A percentile compares a stretch with the other conserved stretches of the same genome.
Evolutionary conservation across 2,797 vertebrate genomes (phyloP).

Genomic region (Syndactyla subalaris): DNA sequence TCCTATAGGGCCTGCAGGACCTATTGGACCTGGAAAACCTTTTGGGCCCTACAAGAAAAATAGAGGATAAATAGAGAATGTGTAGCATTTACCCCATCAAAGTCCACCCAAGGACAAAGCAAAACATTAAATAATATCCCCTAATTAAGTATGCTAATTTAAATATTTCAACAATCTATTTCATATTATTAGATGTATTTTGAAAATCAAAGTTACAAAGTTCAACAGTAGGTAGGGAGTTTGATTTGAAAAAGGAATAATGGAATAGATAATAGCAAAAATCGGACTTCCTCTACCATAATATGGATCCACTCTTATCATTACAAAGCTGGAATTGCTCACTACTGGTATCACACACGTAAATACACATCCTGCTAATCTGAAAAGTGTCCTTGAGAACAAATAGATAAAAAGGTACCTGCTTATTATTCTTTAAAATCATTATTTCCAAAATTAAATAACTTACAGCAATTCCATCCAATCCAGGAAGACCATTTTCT

Average conservation of each 20-base stretch:
- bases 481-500: constrained; percentile 79
- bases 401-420: not conserved
- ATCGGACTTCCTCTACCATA: not conserved
- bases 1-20: constrained; percentile 69
- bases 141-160: not conserved
- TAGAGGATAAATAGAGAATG: not conserved
- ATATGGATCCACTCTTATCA: not conserved
- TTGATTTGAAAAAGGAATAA: not conserved
- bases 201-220: not conserved
- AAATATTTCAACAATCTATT: not conserved
- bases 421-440: not conserved
- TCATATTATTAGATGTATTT: not conserved
- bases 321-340: not conserved
- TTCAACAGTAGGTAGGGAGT: not conserved
- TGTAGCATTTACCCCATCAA: not conserved
- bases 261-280: not conserved
- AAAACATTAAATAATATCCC: not conserved
- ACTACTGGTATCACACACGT: not conserved
- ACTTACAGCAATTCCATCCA: constrained; percentile 84
- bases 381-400: not conserved
- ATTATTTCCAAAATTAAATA: not conserved
- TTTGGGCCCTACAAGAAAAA: constrained; percentile 67
- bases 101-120: not conserved
- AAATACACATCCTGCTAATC: not conserved
- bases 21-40: constrained; percentile 70